Evolutionary conservation across 2,113 vertebrate genomes (phyloP), one percentile per base, ranked within the genome.

Genomic region (Eurystomus gularis): DNA sequence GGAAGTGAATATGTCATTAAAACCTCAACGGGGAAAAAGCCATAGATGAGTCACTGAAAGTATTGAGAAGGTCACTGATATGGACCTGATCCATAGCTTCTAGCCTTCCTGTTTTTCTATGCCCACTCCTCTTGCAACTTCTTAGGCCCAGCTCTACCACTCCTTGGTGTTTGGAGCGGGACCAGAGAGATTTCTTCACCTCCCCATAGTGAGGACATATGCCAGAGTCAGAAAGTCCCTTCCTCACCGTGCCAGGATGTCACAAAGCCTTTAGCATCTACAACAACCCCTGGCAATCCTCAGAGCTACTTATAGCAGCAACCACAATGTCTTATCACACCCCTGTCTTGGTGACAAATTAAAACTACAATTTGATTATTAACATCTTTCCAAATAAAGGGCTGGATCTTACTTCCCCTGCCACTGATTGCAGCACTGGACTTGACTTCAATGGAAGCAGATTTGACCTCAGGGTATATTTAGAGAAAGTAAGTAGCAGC

Each of bases 111-210:
- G 91, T 94, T 96, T 96, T 95, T 65, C 77, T 72, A 4, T 93
- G 61, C 57, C 82, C 80, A 79, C 77, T 94, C 65, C 40, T 91
- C 40, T 72, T 88, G 69, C 57, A 94, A 35, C 29, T 88, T 94
- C 90, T 78, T 80, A 92, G 33, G 60, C 68, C 42, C 57, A 91
- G 52, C 64, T 70, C 37, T 73, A 39, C 19, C 37, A 26, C 40
- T 92, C 46, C 54, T 81, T 12, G 1, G 37, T 76, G 86, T 70
- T 90, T 9, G 0, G 57, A 84, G 20, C 3, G 9, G 19, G 11
- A 88, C 77, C 80, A 93, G 77, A 52, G 40, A 65, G 61, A 94
- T 96, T 96, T 97, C 92, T 91, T 93, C 96, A 93, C 94, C 81
- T 95, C 92, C 12, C 23, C 0, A 17, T 70, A 84, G 31, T 0